A percentile compares a stretch with the other conserved stretches of the same genome.
These are phyloP conservation scores for Muschampia plurimacula DNA, from an alignment of 2,888 invertebrate species.

Conservation along the genomic window DNA sequence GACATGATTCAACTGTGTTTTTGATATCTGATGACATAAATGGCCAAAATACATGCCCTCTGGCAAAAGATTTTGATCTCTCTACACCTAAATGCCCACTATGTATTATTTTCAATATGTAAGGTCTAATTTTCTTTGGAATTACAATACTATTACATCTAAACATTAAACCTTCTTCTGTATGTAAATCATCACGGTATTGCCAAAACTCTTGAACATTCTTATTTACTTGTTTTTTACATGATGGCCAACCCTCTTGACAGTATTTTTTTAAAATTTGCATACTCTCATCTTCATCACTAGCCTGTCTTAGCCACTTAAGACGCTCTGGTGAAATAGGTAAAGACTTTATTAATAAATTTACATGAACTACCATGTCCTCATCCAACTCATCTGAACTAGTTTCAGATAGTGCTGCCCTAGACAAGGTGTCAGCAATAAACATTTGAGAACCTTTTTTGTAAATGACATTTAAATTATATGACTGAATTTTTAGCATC, in stretches of 20 bases:
- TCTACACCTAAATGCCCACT: slow-evolving; percentile 39
- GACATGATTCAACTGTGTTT: slow-evolving; percentile 41
- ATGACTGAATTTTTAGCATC: slow-evolving; percentile 17
- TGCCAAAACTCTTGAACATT: neutral
- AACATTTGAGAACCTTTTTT: slow-evolving; percentile 43
- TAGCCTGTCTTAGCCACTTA: neutral
- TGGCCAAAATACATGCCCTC: slow-evolving; percentile 46
- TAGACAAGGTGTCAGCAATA: slow-evolving; percentile 45
- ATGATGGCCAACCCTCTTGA: slow-evolving; percentile 1
- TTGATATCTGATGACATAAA: slow-evolving; percentile 43
- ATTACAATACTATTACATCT: slow-evolving; percentile 7
- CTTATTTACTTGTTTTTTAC: neutral
- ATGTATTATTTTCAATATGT: slow-evolving; percentile 43
- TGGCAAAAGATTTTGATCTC: slow-evolving; percentile 45
- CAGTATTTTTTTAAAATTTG: slow-evolving; percentile 6
- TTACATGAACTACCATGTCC: slow-evolving; percentile 1
- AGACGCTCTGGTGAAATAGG: slow-evolving; percentile 5
- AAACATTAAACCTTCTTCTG: neutral
- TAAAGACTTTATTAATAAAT: slow-evolving; percentile 11
- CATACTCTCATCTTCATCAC: neutral
- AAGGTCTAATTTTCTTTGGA: slow-evolving; percentile 36
- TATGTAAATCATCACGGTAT: neutral
- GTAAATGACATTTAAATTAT: slow-evolving; percentile 40
- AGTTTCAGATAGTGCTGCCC: slow-evolving; percentile 43
- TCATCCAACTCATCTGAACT: slow-evolving; percentile 8